Evolutionary conservation across 37 sponge, comb jelly and placozoan species (phyloP).

Genomic region (Cliona cf. orientalis): DNA sequence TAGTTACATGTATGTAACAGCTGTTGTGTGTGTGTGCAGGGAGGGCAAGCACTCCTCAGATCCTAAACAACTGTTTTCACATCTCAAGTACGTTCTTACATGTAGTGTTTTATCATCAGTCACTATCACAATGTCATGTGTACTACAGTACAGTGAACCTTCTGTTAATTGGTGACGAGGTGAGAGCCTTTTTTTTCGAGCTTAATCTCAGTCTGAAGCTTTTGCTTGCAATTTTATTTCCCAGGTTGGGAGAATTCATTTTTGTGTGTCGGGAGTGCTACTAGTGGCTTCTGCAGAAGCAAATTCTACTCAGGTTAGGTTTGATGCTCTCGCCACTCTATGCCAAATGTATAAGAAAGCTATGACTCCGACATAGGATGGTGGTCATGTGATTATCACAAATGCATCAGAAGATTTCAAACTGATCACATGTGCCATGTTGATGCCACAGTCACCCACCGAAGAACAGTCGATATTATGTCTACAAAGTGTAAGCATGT

Average conservation of each 20-base stretch:
- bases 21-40: not conserved
- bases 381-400: conserved; percentile 24
- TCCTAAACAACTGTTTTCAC: conserved; percentile 12
- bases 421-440: not conserved
- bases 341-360: not conserved
- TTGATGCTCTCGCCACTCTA: not conserved
- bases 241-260: conserved; percentile 64
- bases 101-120: too few species aligned
- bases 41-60: conserved; percentile 1
- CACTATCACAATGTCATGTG: not conserved
- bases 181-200: not conserved
- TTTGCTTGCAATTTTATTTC: not conserved
- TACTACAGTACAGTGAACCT: conserved; percentile 1
- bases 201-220: not conserved
- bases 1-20: too few species aligned
- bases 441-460: not conserved
- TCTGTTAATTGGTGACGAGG: conserved; percentile 33
- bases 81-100: not conserved
- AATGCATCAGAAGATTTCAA: conserved; percentile 42
- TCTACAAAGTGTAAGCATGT: not conserved
- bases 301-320: not conserved
- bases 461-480: not conserved
- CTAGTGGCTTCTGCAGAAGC: conserved; percentile 19
- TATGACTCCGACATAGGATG: too few species aligned
- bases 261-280: conserved; percentile 65